Evolutionary conservation across 2,888 invertebrate species (phyloP), one percentile per base, ranked within the genome.

Genomic region (Ochropleura plecta): DNA sequence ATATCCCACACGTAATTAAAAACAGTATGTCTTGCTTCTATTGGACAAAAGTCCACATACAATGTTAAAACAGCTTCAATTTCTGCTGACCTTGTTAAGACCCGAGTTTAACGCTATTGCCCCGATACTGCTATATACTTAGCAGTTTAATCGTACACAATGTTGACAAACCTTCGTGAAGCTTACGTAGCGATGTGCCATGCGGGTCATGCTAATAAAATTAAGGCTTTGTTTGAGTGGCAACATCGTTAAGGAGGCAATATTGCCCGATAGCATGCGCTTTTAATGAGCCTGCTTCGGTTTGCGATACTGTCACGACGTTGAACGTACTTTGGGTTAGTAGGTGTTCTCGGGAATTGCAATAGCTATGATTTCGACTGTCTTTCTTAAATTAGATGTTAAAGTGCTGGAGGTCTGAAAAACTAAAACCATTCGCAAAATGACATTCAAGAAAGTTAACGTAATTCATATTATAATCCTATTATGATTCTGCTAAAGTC

Each of bases 161-260:
- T 86, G 81, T 89, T 90, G 85, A 88, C 86, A 83, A 78, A 81
- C 77, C 80, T 82, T 79, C 70, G 78, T 73, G 81, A 16, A 81
- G 84, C 84, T 83, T 82, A 85, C 83, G 78, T 83, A 85, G 82
- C 87, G 85, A 90, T 89, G 89, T 88, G 91, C 87, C 82, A 90
- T 89, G 89, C 89, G 91, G 92, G 92, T 89, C 90, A 88, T 60
- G 83, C 88, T 92, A 93, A 92, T 93, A 91, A 92, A 92, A 93
- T 93, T 92, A 93, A 89, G 89, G 91, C 86, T 89, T 91, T 93
- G 93, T 94, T 93, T 93, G 91, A 91, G 85, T 89, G 90, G 87
- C 85, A 91, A 92, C 93, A 91, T 92, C 93, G 91, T 93, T 93
- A 93, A 90, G 89, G 88, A 89, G 87, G 85, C 88, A 90, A 91